phyloP scores from a whole-genome alignment of 2,113 vertebrate species.

The Rynchops niger region DNA sequence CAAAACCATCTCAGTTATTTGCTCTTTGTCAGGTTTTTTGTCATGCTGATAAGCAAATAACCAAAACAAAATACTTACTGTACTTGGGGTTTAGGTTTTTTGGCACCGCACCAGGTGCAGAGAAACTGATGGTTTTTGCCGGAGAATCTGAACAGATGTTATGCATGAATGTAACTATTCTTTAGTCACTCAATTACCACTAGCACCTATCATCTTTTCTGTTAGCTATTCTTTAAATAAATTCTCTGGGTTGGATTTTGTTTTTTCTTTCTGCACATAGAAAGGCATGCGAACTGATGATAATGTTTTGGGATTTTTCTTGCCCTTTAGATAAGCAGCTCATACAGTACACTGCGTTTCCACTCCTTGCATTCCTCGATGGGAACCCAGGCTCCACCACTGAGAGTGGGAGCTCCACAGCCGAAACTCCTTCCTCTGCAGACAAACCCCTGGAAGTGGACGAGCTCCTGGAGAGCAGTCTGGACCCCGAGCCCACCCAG shows the following conservation, averaged over 20 bases:
- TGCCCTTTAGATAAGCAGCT: constrained; percentile 85
- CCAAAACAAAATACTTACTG: neutral
- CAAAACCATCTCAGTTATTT: neutral
- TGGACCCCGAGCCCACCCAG: constrained; percentile 72
- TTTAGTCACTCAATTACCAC: neutral
- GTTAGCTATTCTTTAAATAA: neutral
- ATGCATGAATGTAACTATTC: accelerated
- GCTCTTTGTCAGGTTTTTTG: neutral
- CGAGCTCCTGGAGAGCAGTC: constrained; percentile 79
- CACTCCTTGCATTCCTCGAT: constrained; percentile 90
- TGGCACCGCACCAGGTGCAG: neutral
- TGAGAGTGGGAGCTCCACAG: constrained; percentile 50
- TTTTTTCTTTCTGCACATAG: neutral
- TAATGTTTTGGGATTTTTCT: neutral
- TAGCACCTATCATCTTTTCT: neutral
- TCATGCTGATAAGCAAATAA: neutral
- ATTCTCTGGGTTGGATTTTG: neutral
- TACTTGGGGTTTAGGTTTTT: neutral
- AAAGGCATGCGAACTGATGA: neutral
- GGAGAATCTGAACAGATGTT: neutral
- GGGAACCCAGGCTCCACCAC: constrained; percentile 75
- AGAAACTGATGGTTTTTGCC: neutral
- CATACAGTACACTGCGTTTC: constrained; percentile 92
- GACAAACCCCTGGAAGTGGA: constrained; percentile 74
- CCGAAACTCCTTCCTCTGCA: constrained; percentile 45